phyloP scores from a whole-genome alignment of 2,797 vertebrate genomes.

The Miichthys miiuy region DNA sequence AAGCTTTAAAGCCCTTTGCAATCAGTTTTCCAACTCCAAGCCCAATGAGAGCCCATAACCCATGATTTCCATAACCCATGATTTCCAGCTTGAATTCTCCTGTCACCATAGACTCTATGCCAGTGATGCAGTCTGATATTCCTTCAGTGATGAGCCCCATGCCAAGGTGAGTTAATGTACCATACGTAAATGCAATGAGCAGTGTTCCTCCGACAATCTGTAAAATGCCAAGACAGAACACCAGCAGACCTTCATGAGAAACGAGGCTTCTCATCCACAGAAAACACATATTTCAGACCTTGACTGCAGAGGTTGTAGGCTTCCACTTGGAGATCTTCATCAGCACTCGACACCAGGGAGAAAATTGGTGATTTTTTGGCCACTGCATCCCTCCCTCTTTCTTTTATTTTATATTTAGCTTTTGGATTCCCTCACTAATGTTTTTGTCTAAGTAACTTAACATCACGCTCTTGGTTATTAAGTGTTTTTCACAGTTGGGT shows the following conservation, averaged over 20 bases:
- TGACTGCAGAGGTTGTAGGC: not conserved
- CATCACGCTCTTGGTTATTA: slow-evolving; percentile 21
- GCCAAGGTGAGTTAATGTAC: not conserved
- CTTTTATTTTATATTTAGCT: slow-evolving; percentile 38
- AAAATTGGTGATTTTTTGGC: slow-evolving; percentile 27
- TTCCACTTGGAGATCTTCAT: no score
- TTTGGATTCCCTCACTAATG: slow-evolving; percentile 32
- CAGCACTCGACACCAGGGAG: no score
- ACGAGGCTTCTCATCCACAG: no score
- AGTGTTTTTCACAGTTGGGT: slow-evolving; percentile 26
- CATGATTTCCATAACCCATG: slow-evolving; percentile 51
- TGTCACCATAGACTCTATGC: slow-evolving; percentile 40
- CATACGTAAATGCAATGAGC: no score
- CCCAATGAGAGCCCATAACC: slow-evolving; percentile 27
- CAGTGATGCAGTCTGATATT: slow-evolving; percentile 38
- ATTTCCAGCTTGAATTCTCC: no score
- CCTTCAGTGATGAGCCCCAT: slow-evolving; percentile 40
- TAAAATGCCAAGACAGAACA: no score
- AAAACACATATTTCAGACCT: not conserved
- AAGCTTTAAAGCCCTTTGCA: no score
- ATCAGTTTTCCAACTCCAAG: slow-evolving; percentile 46
- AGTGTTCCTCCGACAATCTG: no score
- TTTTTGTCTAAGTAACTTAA: slow-evolving; percentile 28
- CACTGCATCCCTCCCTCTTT: not conserved
- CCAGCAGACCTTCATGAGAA: no score